These are phyloP conservation scores for Drosophila lutescens DNA, from an alignment of 2,888 invertebrate species.

Conservation along the genomic window DNA sequence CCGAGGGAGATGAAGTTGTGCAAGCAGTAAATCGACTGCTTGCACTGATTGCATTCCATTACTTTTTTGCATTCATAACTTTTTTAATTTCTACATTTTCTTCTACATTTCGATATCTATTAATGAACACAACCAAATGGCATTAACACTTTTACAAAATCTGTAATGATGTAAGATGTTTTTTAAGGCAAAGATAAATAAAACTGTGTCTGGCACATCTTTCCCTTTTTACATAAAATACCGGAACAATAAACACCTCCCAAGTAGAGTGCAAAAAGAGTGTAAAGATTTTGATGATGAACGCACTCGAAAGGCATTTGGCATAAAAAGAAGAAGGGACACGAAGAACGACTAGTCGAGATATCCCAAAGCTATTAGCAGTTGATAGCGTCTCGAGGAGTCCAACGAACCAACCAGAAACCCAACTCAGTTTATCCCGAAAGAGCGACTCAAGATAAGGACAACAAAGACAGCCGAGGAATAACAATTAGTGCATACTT, in stretches of 20 bases:
- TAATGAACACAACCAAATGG: no score
- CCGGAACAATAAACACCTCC: background rate
- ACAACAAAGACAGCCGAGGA: conserved; percentile 58
- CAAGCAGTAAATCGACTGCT: no score
- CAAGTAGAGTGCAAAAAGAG: background rate
- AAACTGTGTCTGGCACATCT: background rate
- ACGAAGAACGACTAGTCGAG: background rate
- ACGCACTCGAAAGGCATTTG: conserved; percentile 20
- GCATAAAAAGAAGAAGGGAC: conserved; percentile 1
- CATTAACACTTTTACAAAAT: no score
- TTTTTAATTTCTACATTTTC: no score
- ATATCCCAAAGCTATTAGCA: conserved; percentile 60
- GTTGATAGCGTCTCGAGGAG: conserved; percentile 61
- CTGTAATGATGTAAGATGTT: no score
- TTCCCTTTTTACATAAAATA: background rate
- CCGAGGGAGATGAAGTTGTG: no score
- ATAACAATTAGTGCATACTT: conserved; percentile 72
- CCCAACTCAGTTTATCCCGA: conserved; percentile 10
- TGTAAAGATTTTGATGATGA: conserved; percentile 13
- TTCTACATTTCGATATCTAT: no score
- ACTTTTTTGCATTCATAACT: no score
- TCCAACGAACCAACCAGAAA: conserved; percentile 8
- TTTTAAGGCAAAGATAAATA: no score
- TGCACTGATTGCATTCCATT: no score
- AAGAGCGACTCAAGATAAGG: conserved; percentile 19